Percentiles rank a stretch among this genome's conserved stretches.
Evolutionary conservation across 2,113 vertebrate genomes (phyloP).

Genomic region (Dolichallabes microphthalmus): DNA sequence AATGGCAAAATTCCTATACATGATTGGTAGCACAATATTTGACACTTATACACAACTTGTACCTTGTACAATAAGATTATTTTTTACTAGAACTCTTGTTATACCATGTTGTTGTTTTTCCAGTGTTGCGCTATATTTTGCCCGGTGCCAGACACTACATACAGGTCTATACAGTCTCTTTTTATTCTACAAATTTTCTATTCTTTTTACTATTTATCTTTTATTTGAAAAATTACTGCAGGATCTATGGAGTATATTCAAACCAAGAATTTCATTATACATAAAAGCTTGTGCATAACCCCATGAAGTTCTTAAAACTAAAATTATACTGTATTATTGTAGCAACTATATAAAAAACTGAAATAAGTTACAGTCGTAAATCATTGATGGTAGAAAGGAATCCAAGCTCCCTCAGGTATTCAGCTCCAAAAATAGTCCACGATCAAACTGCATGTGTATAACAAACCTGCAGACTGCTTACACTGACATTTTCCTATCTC

Average conservation of each 20-base stretch:
- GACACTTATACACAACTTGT: background rate
- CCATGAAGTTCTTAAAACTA: background rate
- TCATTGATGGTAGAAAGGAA: background rate
- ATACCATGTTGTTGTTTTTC: background rate
- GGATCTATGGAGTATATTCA: background rate
- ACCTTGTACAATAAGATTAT: background rate
- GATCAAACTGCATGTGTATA: background rate
- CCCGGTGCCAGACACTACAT: background rate
- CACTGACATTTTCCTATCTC: conserved; percentile 13
- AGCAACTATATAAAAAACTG: background rate
- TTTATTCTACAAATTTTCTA: background rate
- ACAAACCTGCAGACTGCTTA: conserved; percentile 3
- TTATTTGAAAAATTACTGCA: background rate
- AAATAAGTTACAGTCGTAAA: background rate
- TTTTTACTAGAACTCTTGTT: background rate
- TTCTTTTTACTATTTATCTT: background rate
- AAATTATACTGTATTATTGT: background rate
- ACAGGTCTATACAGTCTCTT: background rate
- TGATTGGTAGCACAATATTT: background rate
- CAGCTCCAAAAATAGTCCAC: background rate
- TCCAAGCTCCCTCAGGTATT: background rate
- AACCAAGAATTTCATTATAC: background rate
- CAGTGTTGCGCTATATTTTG: background rate
- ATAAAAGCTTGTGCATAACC: background rate
- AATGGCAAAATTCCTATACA: background rate